A percentile compares a stretch with the other conserved stretches of the same genome.
Evolutionary conservation across 2,113 vertebrate genomes (phyloP).

Genomic region (Struthidea cinerea): DNA sequence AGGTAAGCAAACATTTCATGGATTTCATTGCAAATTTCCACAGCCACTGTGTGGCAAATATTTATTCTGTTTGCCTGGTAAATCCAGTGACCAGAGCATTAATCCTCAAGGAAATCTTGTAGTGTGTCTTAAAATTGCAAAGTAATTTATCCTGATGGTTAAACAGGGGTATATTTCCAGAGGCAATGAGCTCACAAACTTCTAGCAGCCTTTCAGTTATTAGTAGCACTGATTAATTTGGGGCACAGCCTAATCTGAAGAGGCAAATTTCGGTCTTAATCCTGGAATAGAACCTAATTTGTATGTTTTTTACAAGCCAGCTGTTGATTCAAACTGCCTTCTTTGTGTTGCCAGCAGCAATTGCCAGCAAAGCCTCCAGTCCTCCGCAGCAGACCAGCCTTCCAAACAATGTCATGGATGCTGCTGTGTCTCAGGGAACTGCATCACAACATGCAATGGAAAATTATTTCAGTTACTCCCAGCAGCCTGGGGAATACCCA

Average conservation of each 20-base stretch:
- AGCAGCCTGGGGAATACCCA: conserved; percentile 79
- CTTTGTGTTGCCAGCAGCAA: conserved; percentile 62
- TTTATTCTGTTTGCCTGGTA: not conserved
- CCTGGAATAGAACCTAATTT: fast-evolving
- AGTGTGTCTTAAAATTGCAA: not conserved
- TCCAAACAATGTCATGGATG: conserved; percentile 69
- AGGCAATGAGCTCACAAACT: not conserved
- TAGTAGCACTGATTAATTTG: not conserved
- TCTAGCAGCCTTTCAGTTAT: not conserved
- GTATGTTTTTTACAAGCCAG: not conserved
- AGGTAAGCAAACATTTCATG: conserved; percentile 60
- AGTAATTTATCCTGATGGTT: not conserved
- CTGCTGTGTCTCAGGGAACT: conserved; percentile 75
- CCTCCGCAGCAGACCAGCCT: conserved; percentile 69
- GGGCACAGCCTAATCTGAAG: not conserved
- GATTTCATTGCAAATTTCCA: not conserved
- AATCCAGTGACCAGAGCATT: not conserved
- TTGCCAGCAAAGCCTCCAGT: conserved; percentile 76
- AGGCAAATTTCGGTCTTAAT: not conserved
- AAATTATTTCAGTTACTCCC: conserved; percentile 76
- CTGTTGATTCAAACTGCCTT: not conserved
- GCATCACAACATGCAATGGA: conserved; percentile 77
- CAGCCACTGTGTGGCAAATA: not conserved
- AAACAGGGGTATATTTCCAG: not conserved
- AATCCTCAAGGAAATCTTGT: not conserved